Conservation (phyloP, 2,888 invertebrate species). For the Chesias legatella region DNA sequence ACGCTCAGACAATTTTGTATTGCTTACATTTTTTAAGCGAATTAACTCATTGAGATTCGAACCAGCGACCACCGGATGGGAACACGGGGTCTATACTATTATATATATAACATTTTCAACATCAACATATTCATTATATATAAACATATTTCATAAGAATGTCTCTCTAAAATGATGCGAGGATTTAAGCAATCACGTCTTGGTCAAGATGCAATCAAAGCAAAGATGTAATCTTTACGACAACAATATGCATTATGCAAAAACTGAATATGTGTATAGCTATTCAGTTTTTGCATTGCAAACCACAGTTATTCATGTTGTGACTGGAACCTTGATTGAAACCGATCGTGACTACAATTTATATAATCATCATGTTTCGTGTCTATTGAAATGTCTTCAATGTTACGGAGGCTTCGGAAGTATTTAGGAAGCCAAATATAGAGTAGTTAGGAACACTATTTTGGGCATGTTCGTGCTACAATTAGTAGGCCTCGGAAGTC, state of each 20-base stretch:
- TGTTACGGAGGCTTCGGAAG: conserved; percentile 44
- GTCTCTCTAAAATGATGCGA: conserved; percentile 11
- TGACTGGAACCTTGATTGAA: conserved; percentile 48
- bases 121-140: too few relatives aligned
- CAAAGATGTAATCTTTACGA: conserved; percentile 17
- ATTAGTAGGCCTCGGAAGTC: conserved; percentile 9
- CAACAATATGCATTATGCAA: conserved; percentile 14
- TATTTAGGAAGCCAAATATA: conserved; percentile 38
- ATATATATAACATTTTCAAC: too few relatives aligned
- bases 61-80: too few relatives aligned
- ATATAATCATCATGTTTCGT: conserved; percentile 43
- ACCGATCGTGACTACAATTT: conserved; percentile 54
- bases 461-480: conserved; percentile 22
- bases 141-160: neutral
- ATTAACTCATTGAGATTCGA: too few relatives aligned
- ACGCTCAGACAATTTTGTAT: too few relatives aligned
- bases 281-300: conserved; percentile 19
- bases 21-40: too few relatives aligned
- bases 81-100: too few relatives aligned
- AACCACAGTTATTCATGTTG: conserved; percentile 53
- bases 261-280: too few relatives aligned
- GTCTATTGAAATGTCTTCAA: conserved; percentile 50
- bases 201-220: conserved; percentile 5
- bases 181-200: conserved; percentile 16
- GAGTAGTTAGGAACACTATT: conserved; percentile 22